Evolutionary conservation across 2,888 invertebrate genomes (phyloP).

Genomic region (Tinea semifulvella): DNA sequence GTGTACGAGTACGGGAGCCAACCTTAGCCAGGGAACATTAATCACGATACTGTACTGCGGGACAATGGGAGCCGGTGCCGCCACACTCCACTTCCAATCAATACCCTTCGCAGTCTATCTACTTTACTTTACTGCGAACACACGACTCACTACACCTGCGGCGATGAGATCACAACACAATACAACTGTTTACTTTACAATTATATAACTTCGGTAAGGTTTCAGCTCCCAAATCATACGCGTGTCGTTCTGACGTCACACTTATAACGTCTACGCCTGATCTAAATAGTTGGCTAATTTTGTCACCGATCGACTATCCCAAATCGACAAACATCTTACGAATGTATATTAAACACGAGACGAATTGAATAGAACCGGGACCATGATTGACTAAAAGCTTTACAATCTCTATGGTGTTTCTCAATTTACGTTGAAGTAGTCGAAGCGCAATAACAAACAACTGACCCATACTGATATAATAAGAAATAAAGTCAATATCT

Average conservation of each 20-base stretch:
- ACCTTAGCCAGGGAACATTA: conserved; percentile 14
- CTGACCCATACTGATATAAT: not conserved
- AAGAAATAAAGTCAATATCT: not conserved
- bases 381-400: not conserved
- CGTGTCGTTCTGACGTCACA: not conserved
- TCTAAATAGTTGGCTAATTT: not conserved
- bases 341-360: not conserved
- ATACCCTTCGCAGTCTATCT: not conserved
- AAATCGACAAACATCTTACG: not conserved
- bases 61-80: conserved; percentile 14
- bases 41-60: conserved; percentile 10
- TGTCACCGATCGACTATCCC: too few species aligned
- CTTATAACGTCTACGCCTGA: too few species aligned
- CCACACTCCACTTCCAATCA: not conserved
- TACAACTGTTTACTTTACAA: too few species aligned
- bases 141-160: too few species aligned
- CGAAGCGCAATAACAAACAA: not conserved
- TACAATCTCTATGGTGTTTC: not conserved
- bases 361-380: too few species aligned
- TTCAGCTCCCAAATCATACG: not conserved
- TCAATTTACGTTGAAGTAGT: not conserved
- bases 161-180: too few species aligned
- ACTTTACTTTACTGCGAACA: too few species aligned
- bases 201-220: too few species aligned
- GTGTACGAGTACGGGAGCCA: too few species aligned